Evolutionary conservation across 2,113 vertebrate species (phyloP), one percentile per base, ranked within the genome.

Genomic region (Cynoglossus semilaevis): DNA sequence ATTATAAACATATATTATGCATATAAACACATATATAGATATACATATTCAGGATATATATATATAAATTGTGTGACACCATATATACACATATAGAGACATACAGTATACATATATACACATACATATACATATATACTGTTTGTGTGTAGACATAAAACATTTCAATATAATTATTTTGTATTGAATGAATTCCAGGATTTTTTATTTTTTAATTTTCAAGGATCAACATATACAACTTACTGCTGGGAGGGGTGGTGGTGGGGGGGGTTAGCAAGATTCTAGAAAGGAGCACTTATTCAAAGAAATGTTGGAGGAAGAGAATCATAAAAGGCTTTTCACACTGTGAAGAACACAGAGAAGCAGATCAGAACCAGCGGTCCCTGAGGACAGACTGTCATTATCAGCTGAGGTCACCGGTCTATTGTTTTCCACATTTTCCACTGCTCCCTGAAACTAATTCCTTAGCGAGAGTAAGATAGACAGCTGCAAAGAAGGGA

Each of bases 301-400:
- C 57, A 40, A 59, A 52, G 22, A 54, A 44, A 59, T 54, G 51
- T 46, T 56, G 63, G 49, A 72, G 1, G 18, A 47, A 11, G 42
- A n/a, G 73, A 76, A 73, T 70, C 64, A 63, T 79, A 82, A 82
- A 83, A 86, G 52, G 82, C 71, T 80, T 88, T 85, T 85, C 75
- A 81, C 77, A 81, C 81, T 74, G 70, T 75, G 79, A 75, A 71
- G 70, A 77, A 49, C 54, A 44, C 71, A 56, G 74, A 58, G 44
- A 63, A 19, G 55, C 57, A 72, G 66, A 77, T 82, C 82, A 77
- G 75, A 80, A 80, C 61, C 9, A 42, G 42, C 51, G 15, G 47
- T 69, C 79, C 67, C 66, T 52, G 17, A n/a, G 77, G 77, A 74
- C 41, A 41, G n/a, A 41, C 67, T 68, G 74, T 60, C 68, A 78